These are phyloP conservation scores for Papilio elwesi DNA, from an alignment of 2,888 invertebrate species.

Conservation along the genomic window DNA sequence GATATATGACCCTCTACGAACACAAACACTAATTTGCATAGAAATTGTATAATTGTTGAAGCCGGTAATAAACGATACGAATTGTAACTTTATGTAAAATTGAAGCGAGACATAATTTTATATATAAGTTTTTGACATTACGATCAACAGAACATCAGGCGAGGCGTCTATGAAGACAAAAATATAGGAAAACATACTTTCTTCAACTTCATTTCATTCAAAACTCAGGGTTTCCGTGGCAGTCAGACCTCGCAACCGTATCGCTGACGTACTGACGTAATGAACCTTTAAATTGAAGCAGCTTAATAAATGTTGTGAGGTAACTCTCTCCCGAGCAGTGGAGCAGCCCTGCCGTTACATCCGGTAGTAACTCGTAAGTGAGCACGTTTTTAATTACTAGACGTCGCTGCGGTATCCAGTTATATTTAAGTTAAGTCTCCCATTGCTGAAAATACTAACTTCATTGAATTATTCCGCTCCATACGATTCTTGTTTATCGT, in stretches of 20 bases:
- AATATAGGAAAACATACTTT: too few species aligned
- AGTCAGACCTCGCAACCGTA: not conserved
- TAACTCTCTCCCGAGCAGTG: not conserved
- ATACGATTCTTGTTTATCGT: not conserved
- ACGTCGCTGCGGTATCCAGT: not conserved
- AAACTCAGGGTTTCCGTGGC: not conserved
- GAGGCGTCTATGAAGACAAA: too few species aligned
- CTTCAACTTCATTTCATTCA: too few species aligned
- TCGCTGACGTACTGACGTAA: not conserved
- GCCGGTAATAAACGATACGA: not conserved
- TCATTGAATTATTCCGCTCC: not conserved
- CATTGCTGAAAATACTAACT: not conserved
- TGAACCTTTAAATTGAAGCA: not conserved
- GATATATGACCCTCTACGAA: constrained; percentile 21
- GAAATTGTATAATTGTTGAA: not conserved
- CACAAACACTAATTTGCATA: constrained; percentile 18
- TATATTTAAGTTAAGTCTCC: not conserved
- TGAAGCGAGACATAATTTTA: too few species aligned
- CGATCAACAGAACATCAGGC: too few species aligned
- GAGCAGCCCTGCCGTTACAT: not conserved
- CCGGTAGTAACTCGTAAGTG: not conserved
- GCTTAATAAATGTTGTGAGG: not conserved
- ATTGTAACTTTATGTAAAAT: not conserved
- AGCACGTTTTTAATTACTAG: not conserved
- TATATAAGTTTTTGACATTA: too few species aligned